phyloP scores from a whole-genome alignment of 2,797 vertebrate species.

The Microctenopoma lineatum region DNA sequence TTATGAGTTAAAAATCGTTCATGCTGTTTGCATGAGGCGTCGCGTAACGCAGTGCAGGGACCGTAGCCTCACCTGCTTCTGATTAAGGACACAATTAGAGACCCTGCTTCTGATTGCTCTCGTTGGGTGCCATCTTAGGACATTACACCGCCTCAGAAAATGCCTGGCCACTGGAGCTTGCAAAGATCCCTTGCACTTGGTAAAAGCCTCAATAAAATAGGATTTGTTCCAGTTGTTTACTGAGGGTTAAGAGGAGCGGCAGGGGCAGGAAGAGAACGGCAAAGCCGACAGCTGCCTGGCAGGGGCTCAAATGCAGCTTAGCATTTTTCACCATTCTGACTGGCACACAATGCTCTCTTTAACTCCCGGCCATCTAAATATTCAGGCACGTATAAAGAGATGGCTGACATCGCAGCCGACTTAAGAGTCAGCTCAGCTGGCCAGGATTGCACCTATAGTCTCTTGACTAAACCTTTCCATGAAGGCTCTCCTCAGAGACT shows the following conservation, averaged over 20 bases:
- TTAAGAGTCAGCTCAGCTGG: conserved; percentile 78
- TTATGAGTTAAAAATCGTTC: conserved; percentile 52
- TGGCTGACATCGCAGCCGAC: conserved; percentile 77
- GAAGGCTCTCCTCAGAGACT: conserved; percentile 74
- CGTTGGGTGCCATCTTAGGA: conserved; percentile 74
- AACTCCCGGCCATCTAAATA: conserved; percentile 83
- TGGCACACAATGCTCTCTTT: conserved; percentile 83
- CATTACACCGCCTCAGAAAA: conserved; percentile 69
- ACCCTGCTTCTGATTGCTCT: conserved; percentile 55
- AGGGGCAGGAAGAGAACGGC: conserved; percentile 79
- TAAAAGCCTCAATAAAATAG: conserved; percentile 85
- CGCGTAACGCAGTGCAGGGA: conserved; percentile 35
- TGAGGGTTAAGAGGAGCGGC: conserved; percentile 82
- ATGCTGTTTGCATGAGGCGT: conserved; percentile 38
- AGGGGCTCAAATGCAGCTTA: conserved; percentile 84
- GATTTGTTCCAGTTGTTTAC: conserved; percentile 88
- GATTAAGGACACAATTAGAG: conserved; percentile 74
- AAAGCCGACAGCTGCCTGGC: conserved; percentile 87
- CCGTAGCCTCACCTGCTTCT: conserved; percentile 58
- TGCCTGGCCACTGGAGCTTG: conserved; percentile 73
- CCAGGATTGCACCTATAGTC: conserved; percentile 76
- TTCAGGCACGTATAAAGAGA: conserved; percentile 79
- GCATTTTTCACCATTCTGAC: conserved; percentile 82
- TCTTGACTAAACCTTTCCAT: conserved; percentile 72
- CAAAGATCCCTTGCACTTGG: conserved; percentile 78